Evolutionary conservation across 1,140 invertebrate species (phyloP).

Genomic region (Bombus vancouverensis): DNA sequence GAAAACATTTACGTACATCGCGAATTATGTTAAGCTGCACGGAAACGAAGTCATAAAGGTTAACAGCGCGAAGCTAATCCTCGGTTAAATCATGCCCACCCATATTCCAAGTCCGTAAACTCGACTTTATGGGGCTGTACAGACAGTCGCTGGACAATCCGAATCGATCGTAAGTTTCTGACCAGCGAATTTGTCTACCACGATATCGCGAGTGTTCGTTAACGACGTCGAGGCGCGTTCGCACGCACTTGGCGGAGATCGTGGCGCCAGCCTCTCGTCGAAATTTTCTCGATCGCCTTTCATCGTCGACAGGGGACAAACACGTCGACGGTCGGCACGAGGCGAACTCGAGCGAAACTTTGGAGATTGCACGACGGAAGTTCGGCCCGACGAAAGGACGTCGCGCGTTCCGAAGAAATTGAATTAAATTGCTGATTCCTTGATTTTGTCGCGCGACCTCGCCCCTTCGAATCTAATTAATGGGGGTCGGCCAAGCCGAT

Average conservation of each 20-base stretch:
- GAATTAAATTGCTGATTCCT: constrained; percentile 62
- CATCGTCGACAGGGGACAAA: constrained; percentile 54
- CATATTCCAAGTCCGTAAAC: constrained; percentile 2
- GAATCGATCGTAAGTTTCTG: not conserved
- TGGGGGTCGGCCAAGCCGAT: constrained; percentile 11
- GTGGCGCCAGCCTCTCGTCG: not conserved
- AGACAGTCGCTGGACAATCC: not conserved
- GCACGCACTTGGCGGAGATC: not conserved
- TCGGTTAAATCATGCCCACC: not conserved
- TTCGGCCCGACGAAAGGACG: not conserved
- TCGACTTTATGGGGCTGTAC: constrained; percentile 6
- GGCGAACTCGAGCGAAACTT: constrained; percentile 54
- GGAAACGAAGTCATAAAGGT: not conserved
- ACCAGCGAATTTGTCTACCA: not conserved
- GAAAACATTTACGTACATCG: not conserved
- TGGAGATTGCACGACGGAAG: constrained; percentile 43
- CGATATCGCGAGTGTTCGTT: no score
- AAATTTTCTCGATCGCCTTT: constrained; percentile 60
- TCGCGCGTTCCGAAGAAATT: constrained; percentile 23
- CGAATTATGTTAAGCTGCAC: not conserved
- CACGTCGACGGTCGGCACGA: constrained; percentile 31
- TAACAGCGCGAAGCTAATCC: not conserved
- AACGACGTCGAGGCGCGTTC: no score
- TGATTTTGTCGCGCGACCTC: constrained; percentile 35
- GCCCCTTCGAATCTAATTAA: constrained; percentile 50